A percentile compares a stretch with the other conserved stretches of the same genome.
These are phyloP conservation scores for Cremastinae sp. DNA, from an alignment of 2,888 invertebrate species.

Conservation along the genomic window DNA sequence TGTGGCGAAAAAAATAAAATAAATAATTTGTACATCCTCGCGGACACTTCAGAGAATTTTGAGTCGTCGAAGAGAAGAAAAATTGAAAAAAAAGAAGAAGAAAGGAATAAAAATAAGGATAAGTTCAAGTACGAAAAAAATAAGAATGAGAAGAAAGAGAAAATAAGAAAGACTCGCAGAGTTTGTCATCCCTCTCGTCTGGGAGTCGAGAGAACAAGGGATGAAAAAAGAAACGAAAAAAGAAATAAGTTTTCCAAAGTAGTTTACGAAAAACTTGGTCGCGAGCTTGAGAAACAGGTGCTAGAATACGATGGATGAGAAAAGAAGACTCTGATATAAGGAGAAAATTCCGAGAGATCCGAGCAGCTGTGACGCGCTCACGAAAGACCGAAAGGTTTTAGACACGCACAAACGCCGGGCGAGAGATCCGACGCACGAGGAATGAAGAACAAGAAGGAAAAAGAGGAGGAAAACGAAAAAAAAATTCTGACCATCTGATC, in stretches of 20 bases:
- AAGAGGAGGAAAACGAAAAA: slow-evolving; percentile 22
- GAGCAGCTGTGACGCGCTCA: slow-evolving; percentile 42
- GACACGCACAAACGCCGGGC: slow-evolving; percentile 36
- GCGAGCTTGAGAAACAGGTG: slow-evolving; percentile 49
- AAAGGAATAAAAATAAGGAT: slow-evolving; percentile 7
- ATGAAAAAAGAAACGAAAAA: no score
- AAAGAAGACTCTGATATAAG: slow-evolving; percentile 18
- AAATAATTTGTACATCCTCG: slow-evolving; percentile 63
- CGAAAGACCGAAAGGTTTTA: slow-evolving; percentile 35
- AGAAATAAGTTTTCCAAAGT: slow-evolving; percentile 64
- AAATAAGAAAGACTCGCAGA: slow-evolving; percentile 16
- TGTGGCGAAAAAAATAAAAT: slow-evolving; percentile 62
- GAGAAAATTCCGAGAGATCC: slow-evolving; percentile 23
- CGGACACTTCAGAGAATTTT: slow-evolving; percentile 3
- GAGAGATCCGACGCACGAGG: slow-evolving; percentile 39
- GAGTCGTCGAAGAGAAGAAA: no score
- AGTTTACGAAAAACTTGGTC: slow-evolving; percentile 60
- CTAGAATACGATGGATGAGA: slow-evolving; percentile 16
- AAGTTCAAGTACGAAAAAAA: background rate
- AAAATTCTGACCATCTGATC: slow-evolving; percentile 43
- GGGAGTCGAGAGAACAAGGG: no score
- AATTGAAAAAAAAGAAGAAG: slow-evolving; percentile 4
- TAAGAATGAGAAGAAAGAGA: slow-evolving; percentile 34
- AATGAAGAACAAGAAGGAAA: no score
- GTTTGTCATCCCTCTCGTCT: no score